Evolutionary conservation across 2,113 vertebrate species (phyloP), one percentile per base, ranked within the genome.

Genomic region (Pycnonotus jocosus): DNA sequence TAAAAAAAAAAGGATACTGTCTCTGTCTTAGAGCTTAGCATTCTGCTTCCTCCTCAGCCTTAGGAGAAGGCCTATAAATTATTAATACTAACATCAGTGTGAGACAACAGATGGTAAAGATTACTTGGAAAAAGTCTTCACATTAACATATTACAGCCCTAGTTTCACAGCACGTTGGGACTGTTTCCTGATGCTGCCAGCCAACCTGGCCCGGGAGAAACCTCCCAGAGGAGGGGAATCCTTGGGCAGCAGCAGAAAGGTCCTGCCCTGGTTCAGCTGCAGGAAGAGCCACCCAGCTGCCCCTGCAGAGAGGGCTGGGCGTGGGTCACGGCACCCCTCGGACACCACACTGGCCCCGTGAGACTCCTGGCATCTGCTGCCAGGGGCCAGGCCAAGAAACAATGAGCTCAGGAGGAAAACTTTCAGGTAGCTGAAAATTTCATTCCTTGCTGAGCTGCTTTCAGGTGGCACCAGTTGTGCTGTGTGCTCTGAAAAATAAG

Each of bases 81-180:
- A 97, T 95, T 94, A 96, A 96, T 81, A 38, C 88, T 93, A 95
- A 94, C 90, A 96, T 91, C 85, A 97, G 84, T 78, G 92, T 93
- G 91, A 97, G 96, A 95, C 92, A 95, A 97, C 96, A 97, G 93
- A 98, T 96, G 94, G 95, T 91, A 96, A 97, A 96, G 92, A 97
- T 97, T 97, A 97, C 97, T 97, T 93, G 92, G 95, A 88, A 93
- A 90, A 96, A 96, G 69, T 95, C 93, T 96, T 94, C 86, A 24
- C 88, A 92, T 96, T 96, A 97, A 90, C 93, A 88, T 96, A 92
- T 90, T 93, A 91, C 0, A 2, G 86, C 86, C 82, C 42, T 90
- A 10, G 90, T 93, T 93, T 93, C 92, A 74, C 95, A 93, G 92
- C 76, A 74, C 4, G 12, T 18, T 95, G 88, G 94, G 88, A 78